Base-by-base conservation (phyloP, 2,888 invertebrate species). In the Agrypnus murinus region DNA sequence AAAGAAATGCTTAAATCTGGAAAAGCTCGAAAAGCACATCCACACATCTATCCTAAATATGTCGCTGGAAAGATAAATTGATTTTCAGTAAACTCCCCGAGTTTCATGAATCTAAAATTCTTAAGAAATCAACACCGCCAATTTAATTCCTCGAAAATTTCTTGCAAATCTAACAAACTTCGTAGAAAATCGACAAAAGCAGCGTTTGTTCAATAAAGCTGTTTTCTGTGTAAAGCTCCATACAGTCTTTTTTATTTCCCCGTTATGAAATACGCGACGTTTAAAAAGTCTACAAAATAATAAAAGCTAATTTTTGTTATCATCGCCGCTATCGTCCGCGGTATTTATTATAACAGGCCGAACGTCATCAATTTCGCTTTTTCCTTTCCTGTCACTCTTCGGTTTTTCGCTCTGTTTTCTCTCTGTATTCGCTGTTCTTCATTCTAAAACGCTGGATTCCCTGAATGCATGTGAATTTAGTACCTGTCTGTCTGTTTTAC, bases 401-500 rank as follows among this genome's bases (percentile, higher is more conserved):
- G 66, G 59, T 60, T 60, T 57, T 60, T 50, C 59, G 50, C 36
- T 58, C 46, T 45, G 50, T n/a, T 15, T 38, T 19, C 40, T 63
- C 36, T 50, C 48, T 53, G 64, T 25, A 5, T 25, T 25, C 25
- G 25, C 50, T 64, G 53, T 64, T 55, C 40, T 50, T 64, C 50
- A 10, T 17, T 64, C 31, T 55, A 64, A 53, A 64, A 55, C 31
- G 64, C 31, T 64, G 43, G 55, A 64, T 64, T 64, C 57, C 65
- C 65, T 19, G 58, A 65, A 40, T 58, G 46, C 65, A 65, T 58
- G 65, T 65, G 65, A 65, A 65, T 65, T 65, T 65, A 65, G 65
- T 65, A 58, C 65, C 58, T 58, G 65, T 65, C 65, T 65, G 66
- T 66, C 66, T 50, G 66, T 66, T 66, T 66, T 66, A 66, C 50